These are phyloP conservation scores for Bergia puertoricense DNA, from an alignment of 92 coral and sea anemone species.

Conservation along the genomic window DNA sequence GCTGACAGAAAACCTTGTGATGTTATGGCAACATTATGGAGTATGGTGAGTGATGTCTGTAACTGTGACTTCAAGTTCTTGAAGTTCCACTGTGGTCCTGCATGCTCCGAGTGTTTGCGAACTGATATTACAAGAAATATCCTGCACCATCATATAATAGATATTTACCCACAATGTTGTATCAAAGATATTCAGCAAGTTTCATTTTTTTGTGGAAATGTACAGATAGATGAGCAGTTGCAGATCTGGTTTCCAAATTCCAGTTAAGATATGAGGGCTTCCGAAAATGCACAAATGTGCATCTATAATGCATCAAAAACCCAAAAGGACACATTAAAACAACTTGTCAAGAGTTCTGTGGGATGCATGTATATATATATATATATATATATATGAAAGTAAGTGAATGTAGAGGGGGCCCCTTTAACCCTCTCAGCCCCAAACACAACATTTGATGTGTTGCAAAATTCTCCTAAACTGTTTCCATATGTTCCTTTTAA, in stretches of 20 bases:
- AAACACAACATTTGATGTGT: too few species aligned
- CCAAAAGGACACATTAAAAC: too few species aligned
- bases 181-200: not conserved
- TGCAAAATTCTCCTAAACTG: too few species aligned
- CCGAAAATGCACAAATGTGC: too few species aligned
- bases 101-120: conserved; percentile 4
- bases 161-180: conserved; percentile 3
- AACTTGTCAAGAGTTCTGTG: too few species aligned
- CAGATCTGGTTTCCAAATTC: not conserved
- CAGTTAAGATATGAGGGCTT: not conserved
- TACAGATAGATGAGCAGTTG: not conserved
- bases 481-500: too few species aligned
- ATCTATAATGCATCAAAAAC: too few species aligned
- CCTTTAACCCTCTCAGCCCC: too few species aligned
- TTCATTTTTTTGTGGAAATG: conserved; percentile 8
- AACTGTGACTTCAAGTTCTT: conserved; percentile 34
- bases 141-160: not conserved
- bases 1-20: conserved; percentile 12
- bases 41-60: conserved; percentile 33
- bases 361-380: too few species aligned
- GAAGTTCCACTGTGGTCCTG: conserved; percentile 36
- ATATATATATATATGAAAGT: too few species aligned
- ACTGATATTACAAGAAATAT: not conserved
- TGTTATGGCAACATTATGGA: conserved; percentile 20
- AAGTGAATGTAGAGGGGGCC: too few species aligned